Evolutionary conservation across 2,888 invertebrate genomes (phyloP).

Genomic region (Anoncus sp.): DNA sequence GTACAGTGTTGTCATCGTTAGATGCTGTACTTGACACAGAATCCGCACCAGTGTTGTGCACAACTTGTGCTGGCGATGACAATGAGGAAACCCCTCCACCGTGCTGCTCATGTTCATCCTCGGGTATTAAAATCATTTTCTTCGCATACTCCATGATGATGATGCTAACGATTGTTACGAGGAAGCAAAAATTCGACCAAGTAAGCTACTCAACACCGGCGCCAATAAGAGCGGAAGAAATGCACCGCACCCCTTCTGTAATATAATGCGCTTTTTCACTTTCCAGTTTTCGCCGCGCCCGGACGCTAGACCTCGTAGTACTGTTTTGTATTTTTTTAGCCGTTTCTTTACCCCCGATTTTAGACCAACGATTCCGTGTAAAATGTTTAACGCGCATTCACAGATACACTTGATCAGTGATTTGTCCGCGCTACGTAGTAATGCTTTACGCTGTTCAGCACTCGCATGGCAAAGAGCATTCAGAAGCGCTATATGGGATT

Average conservation of each 20-base stretch:
- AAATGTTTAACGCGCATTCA: slow-evolving; percentile 19
- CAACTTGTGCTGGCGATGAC: too few relatives aligned
- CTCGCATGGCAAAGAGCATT: neutral
- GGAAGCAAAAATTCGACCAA: neutral
- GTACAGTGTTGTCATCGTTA: slow-evolving; percentile 2
- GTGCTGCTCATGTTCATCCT: neutral
- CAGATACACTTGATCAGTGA: slow-evolving; percentile 23
- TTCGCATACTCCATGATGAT: slow-evolving; percentile 19
- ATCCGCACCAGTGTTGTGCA: too few relatives aligned
- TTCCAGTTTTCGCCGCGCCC: neutral
- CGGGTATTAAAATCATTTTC: slow-evolving; percentile 34
- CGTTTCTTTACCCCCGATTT: neutral
- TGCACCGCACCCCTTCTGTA: slow-evolving; percentile 79
- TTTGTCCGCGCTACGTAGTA: slow-evolving; percentile 7
- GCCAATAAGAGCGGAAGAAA: slow-evolving; percentile 18
- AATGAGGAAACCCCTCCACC: neutral
- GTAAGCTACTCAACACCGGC: neutral
- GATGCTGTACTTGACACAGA: too few relatives aligned
- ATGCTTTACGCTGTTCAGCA: neutral
- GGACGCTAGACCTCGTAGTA: neutral
- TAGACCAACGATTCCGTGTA: slow-evolving; percentile 8
- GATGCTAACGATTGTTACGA: neutral
- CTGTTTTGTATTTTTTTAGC: slow-evolving; percentile 15
- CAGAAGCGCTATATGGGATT: too few relatives aligned
- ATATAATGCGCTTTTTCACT: slow-evolving; percentile 9